These are phyloP conservation scores for Ophioninae sp. DNA, from an alignment of 2,888 invertebrate genomes.

Conservation along the genomic window DNA sequence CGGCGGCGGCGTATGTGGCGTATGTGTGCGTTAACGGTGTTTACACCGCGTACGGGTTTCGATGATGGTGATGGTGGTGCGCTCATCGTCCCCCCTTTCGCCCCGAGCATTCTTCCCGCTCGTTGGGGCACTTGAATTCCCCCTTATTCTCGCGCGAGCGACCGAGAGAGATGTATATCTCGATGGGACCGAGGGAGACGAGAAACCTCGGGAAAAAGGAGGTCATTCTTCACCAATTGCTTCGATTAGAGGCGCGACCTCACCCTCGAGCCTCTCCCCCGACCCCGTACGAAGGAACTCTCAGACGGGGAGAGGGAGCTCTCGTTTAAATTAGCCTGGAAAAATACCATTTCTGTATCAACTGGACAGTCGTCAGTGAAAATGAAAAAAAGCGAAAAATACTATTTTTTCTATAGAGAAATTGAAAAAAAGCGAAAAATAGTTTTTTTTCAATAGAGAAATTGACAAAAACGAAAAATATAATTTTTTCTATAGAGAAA, in stretches of 20 bases:
- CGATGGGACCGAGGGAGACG: slow-evolving; percentile 29
- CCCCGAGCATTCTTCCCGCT: slow-evolving; percentile 50
- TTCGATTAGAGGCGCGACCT: slow-evolving; percentile 58
- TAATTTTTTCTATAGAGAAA: too few relatives aligned
- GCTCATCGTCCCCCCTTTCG: slow-evolving; percentile 11
- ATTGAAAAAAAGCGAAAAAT: too few relatives aligned
- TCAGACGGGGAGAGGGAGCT: slow-evolving; percentile 13
- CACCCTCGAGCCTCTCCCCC: slow-evolving; percentile 48
- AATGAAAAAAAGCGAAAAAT: neutral
- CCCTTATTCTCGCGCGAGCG: slow-evolving; percentile 30
- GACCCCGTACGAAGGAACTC: slow-evolving; percentile 21
- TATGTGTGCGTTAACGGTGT: too few relatives aligned
- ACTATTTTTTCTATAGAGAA: too few relatives aligned
- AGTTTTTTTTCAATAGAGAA: too few relatives aligned
- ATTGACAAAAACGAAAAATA: too few relatives aligned
- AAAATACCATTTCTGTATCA: slow-evolving; percentile 4
- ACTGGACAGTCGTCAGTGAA: neutral
- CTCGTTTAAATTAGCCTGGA: slow-evolving; percentile 37
- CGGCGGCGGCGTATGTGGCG: neutral
- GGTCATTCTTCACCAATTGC: slow-evolving; percentile 62
- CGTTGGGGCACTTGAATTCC: slow-evolving; percentile 53
- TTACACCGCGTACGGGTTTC: neutral
- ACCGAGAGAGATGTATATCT: too few relatives aligned
- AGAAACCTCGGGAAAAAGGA: slow-evolving; percentile 59
- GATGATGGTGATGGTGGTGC: slow-evolving; percentile 34